These are phyloP conservation scores for Pseudococcus longispinus DNA, from an alignment of 2,888 invertebrate genomes.

Conservation along the genomic window DNA sequence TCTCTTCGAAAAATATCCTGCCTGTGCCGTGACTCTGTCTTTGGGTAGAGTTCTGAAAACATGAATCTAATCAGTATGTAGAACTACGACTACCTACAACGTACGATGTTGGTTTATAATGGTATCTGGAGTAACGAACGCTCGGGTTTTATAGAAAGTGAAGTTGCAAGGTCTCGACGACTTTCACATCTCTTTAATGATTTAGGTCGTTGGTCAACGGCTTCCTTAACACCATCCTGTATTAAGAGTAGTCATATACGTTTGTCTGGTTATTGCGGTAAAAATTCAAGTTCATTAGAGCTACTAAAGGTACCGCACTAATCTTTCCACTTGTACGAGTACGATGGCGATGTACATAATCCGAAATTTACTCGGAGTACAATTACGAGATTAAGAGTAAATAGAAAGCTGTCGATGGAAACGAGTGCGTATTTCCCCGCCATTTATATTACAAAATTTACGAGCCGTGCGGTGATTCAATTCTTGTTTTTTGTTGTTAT, in stretches of 20 bases:
- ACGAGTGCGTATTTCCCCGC: background rate
- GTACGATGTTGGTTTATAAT: background rate
- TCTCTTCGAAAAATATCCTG: conserved; percentile 60
- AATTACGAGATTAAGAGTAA: background rate
- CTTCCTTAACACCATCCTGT: conserved; percentile 3
- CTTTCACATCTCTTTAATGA: conserved; percentile 46
- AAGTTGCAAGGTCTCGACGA: conserved; percentile 53
- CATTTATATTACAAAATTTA: conserved; percentile 3
- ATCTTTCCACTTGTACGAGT: background rate
- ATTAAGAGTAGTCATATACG: background rate
- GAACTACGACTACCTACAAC: background rate
- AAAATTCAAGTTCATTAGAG: background rate
- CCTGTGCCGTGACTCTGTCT: conserved; percentile 20
- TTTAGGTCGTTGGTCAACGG: conserved; percentile 32
- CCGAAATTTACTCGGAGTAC: background rate
- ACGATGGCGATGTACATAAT: background rate
- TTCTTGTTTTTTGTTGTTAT: conserved; percentile 12
- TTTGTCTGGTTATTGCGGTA: background rate
- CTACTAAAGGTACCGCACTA: background rate
- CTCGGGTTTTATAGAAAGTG: conserved; percentile 47
- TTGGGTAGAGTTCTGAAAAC: background rate
- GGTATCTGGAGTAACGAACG: background rate
- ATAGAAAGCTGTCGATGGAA: background rate
- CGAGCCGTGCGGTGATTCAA: background rate
- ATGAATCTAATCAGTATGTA: background rate